These are phyloP conservation scores for Euura saliciscinereae DNA, from an alignment of 1,140 invertebrate genomes.

Conservation along the genomic window DNA sequence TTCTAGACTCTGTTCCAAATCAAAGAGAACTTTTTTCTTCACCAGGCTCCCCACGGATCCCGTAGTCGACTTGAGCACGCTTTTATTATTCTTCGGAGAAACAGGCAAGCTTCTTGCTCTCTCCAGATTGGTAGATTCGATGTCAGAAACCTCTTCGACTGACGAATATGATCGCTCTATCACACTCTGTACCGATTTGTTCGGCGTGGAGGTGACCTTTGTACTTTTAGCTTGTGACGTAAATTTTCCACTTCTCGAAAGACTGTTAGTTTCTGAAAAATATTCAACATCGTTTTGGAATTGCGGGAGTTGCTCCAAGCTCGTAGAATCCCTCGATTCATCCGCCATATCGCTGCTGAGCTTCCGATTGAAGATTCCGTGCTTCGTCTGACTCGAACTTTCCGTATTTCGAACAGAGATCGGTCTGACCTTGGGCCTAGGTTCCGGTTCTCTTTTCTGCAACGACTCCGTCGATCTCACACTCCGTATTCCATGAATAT, in stretches of 20 bases:
- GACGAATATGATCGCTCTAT: slow-evolving; percentile 26
- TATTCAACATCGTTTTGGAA: slow-evolving; percentile 43
- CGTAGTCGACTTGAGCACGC: slow-evolving; percentile 63
- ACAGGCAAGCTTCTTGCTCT: slow-evolving; percentile 34
- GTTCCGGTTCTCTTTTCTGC: background rate
- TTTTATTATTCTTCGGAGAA: slow-evolving; percentile 53
- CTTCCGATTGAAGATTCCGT: background rate
- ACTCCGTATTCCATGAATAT: slow-evolving; percentile 22
- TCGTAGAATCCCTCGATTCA: background rate
- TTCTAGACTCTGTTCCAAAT: slow-evolving; percentile 63
- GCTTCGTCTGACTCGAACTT: background rate
- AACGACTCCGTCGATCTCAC: background rate
- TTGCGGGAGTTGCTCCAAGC: slow-evolving; percentile 19
- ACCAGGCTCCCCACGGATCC: slow-evolving; percentile 57
- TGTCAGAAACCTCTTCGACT: slow-evolving; percentile 24
- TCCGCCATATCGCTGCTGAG: background rate
- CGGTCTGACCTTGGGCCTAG: background rate
- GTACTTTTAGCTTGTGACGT: slow-evolving; percentile 7
- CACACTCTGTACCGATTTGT: slow-evolving; percentile 28
- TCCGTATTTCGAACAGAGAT: background rate
- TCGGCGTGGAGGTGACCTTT: slow-evolving; percentile 33
- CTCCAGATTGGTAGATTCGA: slow-evolving; percentile 43
- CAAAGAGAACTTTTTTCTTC: slow-evolving; percentile 68
- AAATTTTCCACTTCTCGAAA: background rate
- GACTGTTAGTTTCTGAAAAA: slow-evolving; percentile 31